Evolutionary conservation across 2,888 invertebrate species (phyloP).

Genomic region (Mycalesis mineus): DNA sequence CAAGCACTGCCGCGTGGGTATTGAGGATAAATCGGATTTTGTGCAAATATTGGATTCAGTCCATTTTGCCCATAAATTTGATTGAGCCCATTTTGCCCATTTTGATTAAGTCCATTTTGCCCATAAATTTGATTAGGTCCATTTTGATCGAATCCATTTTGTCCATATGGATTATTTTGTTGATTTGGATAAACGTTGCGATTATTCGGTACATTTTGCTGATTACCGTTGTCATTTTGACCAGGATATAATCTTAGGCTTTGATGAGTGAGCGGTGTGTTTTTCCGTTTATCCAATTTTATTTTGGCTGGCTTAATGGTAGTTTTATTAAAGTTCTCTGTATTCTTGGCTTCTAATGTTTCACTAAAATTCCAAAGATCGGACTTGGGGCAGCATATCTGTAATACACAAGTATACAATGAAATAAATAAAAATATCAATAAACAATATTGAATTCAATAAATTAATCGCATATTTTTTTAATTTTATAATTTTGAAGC

Average conservation of each 20-base stretch:
- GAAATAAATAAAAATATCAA: not conserved
- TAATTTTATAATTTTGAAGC: too few relatives aligned
- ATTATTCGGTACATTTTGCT: not conserved
- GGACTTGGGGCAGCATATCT: conserved; percentile 54
- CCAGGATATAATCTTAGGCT: not conserved
- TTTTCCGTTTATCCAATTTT: not conserved
- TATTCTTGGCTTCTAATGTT: not conserved
- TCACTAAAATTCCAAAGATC: conserved; percentile 29
- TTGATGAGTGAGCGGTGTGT: not conserved
- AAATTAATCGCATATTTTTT: too few relatives aligned
- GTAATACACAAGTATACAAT: too few relatives aligned
- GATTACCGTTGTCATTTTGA: not conserved
- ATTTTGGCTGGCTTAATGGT: not conserved
- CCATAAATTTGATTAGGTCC: not conserved
- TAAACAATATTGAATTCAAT: too few relatives aligned
- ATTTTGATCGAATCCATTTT: not conserved
- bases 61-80: not conserved
- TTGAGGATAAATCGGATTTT: conserved; percentile 8
- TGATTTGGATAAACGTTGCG: conserved; percentile 7
- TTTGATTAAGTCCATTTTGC: not conserved
- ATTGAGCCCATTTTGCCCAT: conserved; percentile 9
- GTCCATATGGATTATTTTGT: not conserved
- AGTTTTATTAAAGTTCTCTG: not conserved
- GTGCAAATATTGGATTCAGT: conserved; percentile 5
- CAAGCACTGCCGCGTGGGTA: conserved; percentile 3